Base-by-base conservation (phyloP, 2,888 invertebrate genomes). In the Nomada fucata region DNA sequence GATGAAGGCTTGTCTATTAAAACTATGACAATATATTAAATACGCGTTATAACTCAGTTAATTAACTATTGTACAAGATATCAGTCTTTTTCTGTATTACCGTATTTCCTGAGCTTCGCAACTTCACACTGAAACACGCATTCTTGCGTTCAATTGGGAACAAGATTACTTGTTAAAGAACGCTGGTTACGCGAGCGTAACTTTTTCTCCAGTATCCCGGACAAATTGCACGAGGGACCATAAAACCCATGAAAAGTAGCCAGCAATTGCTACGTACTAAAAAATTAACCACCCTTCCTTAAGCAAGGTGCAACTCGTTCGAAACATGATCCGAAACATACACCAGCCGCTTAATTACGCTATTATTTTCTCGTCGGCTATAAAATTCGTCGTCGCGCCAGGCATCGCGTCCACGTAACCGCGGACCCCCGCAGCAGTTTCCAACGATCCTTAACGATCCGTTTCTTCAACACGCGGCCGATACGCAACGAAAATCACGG, bases 381-480 rank as follows among this genome's bases (percentile, higher is more conserved):
- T 63, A 72, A 63, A 72, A 72, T n/a, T n/a, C 42, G 47, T 47
- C 57, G 20, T 47, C 53, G n/a, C 26, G 29, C 10, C 13, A 42
- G 44, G 63, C 36, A 63, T 50, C 50, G 13, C 29, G 63, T 42
- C 53, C 61, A n/a, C 53, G 61, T 53, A 53, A 63, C 11, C n/a
- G 9, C 69, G 2, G 2, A 7, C 15, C 15, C 13, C n/a, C 9
- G 5, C 5, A 15, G 18, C 42, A 42, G 44, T 57, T 59, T 7
- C 50, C 59, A 64, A 65, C 65, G 65, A 47, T 60, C 44, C n/a
- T 4, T 78, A 76, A 78, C 68, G 67, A 68, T 68, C 76, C 76
- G 77, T 68, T 69, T 63, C 60, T 69, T 77, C 36, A 29, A 42
- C 64, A 67, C 71, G 60, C 70, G 61, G 13, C 44, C 36, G 26